Conservation (phyloP, 1,140 invertebrate genomes). For the Choristoneura fumiferana region DNA sequence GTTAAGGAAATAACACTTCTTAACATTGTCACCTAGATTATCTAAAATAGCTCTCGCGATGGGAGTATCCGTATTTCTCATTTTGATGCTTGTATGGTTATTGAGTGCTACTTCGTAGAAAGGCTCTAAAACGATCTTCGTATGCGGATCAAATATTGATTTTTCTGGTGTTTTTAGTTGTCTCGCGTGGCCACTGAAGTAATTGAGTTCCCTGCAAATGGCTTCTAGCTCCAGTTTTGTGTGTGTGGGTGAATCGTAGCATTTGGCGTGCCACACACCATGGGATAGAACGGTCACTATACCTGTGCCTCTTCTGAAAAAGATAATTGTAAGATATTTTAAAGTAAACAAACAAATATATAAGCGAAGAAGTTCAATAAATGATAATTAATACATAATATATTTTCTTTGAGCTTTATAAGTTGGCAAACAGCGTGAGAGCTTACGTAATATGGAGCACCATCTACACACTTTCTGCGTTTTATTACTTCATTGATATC, state of each 20-base stretch:
- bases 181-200: constrained; percentile 62
- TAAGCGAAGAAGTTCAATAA: too few relatives aligned
- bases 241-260: constrained; percentile 50
- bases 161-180: constrained; percentile 38
- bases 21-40: constrained; percentile 24
- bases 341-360: too few relatives aligned
- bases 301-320: constrained; percentile 58
- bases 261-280: constrained; percentile 66
- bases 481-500: too few relatives aligned
- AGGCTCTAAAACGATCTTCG: constrained; percentile 46
- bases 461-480: too few relatives aligned
- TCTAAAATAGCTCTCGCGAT: constrained; percentile 48
- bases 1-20: constrained; percentile 61
- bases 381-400: too few relatives aligned
- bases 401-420: too few relatives aligned
- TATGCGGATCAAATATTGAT: constrained; percentile 35
- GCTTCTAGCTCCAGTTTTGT: constrained; percentile 59
- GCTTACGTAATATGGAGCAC: too few relatives aligned
- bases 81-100: constrained; percentile 55
- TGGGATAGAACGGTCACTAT: constrained; percentile 57
- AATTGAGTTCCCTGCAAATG: constrained; percentile 60
- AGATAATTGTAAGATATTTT: background rate
- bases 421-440: too few relatives aligned
- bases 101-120: constrained; percentile 59
- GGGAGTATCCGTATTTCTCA: constrained; percentile 55